Percentiles rank a stretch among this genome's conserved stretches.
Evolutionary conservation across 1,140 invertebrate species (phyloP).

Genomic region (Asbolus verrucosus): DNA sequence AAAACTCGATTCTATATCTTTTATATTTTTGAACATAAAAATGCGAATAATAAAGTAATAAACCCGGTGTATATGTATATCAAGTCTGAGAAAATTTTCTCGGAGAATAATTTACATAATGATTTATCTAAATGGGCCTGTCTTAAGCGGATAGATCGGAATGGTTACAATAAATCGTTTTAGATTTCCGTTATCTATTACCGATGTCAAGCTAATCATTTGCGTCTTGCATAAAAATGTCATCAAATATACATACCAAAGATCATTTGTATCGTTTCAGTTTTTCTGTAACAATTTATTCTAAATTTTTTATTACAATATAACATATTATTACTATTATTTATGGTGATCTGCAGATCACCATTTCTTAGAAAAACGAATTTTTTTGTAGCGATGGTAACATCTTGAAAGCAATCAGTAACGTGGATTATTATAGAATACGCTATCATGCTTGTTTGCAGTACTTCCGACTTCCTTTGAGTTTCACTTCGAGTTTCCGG

Average conservation of each 20-base stretch:
- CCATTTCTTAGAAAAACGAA: no score
- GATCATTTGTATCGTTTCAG: no score
- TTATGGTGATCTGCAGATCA: no score
- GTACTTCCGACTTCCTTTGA: conserved; percentile 58
- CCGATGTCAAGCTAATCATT: conserved; percentile 41
- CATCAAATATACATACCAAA: conserved; percentile 42
- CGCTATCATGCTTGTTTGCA: conserved; percentile 52
- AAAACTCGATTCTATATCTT: no score
- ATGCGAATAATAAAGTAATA: no score
- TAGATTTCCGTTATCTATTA: conserved; percentile 41
- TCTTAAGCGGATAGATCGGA: no score
- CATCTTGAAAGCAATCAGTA: conserved; percentile 57
- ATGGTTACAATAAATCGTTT: conserved; percentile 39
- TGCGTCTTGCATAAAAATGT: conserved; percentile 44
- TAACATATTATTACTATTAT: conserved; percentile 41
- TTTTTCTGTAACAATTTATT: conserved; percentile 22
- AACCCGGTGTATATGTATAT: no score
- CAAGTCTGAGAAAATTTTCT: no score
- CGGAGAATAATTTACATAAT: no score
- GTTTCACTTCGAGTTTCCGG: conserved; percentile 58
- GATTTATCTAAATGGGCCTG: no score
- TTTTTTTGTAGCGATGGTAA: no score
- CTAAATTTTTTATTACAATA: conserved; percentile 42
- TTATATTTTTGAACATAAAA: no score
- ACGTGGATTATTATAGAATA: conserved; percentile 53